phyloP scores from a whole-genome alignment of 2,888 invertebrate genomes.

The Endomychus coccineus region DNA sequence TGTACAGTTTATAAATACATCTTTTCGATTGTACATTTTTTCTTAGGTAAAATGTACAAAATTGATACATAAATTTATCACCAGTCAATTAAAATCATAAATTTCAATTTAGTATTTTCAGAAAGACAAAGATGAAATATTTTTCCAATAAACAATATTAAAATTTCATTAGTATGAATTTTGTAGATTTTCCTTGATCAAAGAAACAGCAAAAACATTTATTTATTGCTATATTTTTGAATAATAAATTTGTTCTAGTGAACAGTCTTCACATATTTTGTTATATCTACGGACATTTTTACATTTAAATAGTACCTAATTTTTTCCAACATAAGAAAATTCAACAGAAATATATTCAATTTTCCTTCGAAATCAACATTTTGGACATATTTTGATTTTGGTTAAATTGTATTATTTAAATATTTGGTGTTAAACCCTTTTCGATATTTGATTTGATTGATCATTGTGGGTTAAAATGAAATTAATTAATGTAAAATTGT shows the following conservation, averaged over 20 bases:
- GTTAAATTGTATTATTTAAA: slow-evolving; percentile 4
- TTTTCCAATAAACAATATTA: no score
- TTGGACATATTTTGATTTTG: slow-evolving; percentile 14
- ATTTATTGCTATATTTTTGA: slow-evolving; percentile 40
- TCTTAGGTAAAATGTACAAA: not conserved
- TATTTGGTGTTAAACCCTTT: slow-evolving; percentile 13
- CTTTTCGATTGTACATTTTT: slow-evolving; percentile 19
- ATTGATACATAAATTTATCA: no score
- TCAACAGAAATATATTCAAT: slow-evolving; percentile 17
- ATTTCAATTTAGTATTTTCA: no score
- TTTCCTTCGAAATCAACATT: slow-evolving; percentile 16
- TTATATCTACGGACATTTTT: slow-evolving; percentile 34
- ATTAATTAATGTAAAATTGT: no score
- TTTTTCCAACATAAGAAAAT: slow-evolving; percentile 17
- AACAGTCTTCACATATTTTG: slow-evolving; percentile 30
- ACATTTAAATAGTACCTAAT: slow-evolving; percentile 30
- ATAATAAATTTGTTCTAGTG: slow-evolving; percentile 30
- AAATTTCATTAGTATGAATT: no score
- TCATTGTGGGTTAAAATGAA: no score
- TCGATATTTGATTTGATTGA: not conserved
- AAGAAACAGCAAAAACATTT: no score
- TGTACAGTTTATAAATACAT: slow-evolving; percentile 20
- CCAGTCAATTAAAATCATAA: no score
- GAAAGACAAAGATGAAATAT: no score
- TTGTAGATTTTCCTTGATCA: no score